Evolutionary conservation across 2,888 invertebrate species (phyloP), one percentile per base, ranked within the genome.

Genomic region (Oligia strigilis): DNA sequence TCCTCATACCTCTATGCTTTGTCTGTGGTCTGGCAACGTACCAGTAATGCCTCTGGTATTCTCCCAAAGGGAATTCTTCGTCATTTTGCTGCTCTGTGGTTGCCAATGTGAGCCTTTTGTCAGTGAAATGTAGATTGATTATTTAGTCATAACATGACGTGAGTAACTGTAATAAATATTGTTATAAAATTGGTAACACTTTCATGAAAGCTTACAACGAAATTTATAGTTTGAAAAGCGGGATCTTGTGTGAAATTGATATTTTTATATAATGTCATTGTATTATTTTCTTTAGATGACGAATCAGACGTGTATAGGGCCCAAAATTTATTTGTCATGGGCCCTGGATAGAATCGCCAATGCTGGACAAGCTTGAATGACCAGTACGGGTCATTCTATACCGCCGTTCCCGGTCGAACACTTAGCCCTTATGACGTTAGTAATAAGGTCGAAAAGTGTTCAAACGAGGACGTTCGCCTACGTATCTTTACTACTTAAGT

Each of bases 201-300:
- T 77, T 4, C 49, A 66, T 58, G 19, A 65, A 77, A 72, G 52
- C 36, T 52, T 71, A 69, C 78, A 82, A 83, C 84, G 77, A 86
- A 84, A 77, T 77, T 19, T 29, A 55, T 52, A 19, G 29, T 65
- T 72, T 78, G 11, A 29, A 69, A n/a, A 82, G 19, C 46, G 13
- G n/a, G 40, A 46, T 72, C 6, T 75, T 78, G 65, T 78, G 83
- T 84, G 55, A 67, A 86, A 72, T 71, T 83, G 6, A 77, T 83
- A 87, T 83, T 78, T 86, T 84, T 81, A 65, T 73, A 75, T 29
- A 29, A 29, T 49, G 70, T 77, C 74, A 85, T 77, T 77, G 74
- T 65, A 77, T 65, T 85, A 49, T 72, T 60, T 67, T 64, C 6
- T 67, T 40, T 72, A 23, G 55, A 40, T 40, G 43, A 29, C 19